Base-by-base conservation (phyloP, 2,113 vertebrate species). In the Lycocorax pyrrhopterus region DNA sequence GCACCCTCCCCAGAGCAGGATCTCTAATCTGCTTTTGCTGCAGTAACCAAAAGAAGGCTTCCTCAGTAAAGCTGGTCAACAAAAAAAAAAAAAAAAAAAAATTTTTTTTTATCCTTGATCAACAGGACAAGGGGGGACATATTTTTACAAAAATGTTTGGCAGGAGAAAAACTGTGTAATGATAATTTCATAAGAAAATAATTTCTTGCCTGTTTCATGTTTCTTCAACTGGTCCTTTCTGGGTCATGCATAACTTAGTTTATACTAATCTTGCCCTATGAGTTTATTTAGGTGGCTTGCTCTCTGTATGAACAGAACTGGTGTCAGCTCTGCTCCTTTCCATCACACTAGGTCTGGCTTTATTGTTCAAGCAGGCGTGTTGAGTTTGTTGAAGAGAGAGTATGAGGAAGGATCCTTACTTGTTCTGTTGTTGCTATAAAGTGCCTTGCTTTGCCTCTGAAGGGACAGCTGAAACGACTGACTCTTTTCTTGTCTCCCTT, bases 21-120 rank as follows among this genome's bases (percentile, higher is more conserved):
- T 95, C 83, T 84, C 72, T 91, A 95, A 73, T 93, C 94, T 94
- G 78, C 76, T 89, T 94, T 92, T 94, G 43, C 76, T 76, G 73
- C 72, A 81, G 58, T 64, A 93, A 90, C 85, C 59, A 80, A 86
- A 96, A 89, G 94, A 79, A 76, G 39, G 51, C 44, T 96, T 95
- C 78, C 79, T 87, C 81, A 80, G 49, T 91, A 92, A 93, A 95
- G 71, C 67, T 86, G 67, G 59, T 90, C 51, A 89, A 83, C 62
- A 81, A 72, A 35, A 78, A 89, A 79, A 16, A 11, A 14, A 39
- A 39, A 39, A 10, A 39, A 41, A 13, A 41, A 6, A 41, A 13
- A 41, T 41, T 41, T 62, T 46, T 64, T 79, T 80, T 59, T 4
- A 14, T 26, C 7, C 25, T 25, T 23, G 5, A 33, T 76, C 75